Base-by-base conservation (phyloP, 37 sponge, comb jelly and placozoan species). In the Agelas oroides region DNA sequence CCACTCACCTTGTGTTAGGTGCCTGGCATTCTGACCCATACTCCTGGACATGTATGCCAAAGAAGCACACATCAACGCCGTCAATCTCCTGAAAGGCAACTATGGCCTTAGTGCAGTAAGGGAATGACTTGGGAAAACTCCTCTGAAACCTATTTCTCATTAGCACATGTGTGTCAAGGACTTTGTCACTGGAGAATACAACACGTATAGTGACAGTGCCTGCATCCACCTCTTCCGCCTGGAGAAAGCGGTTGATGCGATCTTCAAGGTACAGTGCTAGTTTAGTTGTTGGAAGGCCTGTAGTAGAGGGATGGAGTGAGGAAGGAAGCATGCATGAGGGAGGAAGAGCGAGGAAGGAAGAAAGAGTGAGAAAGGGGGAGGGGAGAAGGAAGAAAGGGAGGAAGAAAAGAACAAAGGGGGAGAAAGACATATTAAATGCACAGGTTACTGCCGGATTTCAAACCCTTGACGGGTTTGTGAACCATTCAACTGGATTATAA, bases 1-100 rank as follows among this genome's bases (percentile, higher is more conserved):
- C 23, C 57, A 12, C 28, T 53, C 53, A 95, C 96, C 96, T 89
- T 40, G 91, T 92, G 75, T 99, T 99, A 18, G 99, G 99, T 11
- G 91, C 89, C n/a, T 90, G 94, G 39, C 96, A 95, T 59, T 97
- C 97, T 20, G 99, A 95, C 35, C 95, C 88, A 80, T 97, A 99
- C 81, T 99, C 99, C 86, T 99, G 99, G 2, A 99, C 97, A 68
- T 99, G 99, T 90, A 99, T 90, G 27, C 99, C 99, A 85, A 97
- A 99, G 92, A 99, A 97, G 59, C 99, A 99, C 35, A 99, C 96
- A 34, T 99, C 99, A 20, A 88, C 92, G 15, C 97, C 96, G 60
- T 99, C 99, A 60, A 94, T 91, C 78, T 93, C 94, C 73, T 99
- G 92, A 91, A 99, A 99, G 38, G 89, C 97, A 86, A 99, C 96